Conservation (phyloP, 2,113 vertebrate species). For the Castor canadensis region DNA sequence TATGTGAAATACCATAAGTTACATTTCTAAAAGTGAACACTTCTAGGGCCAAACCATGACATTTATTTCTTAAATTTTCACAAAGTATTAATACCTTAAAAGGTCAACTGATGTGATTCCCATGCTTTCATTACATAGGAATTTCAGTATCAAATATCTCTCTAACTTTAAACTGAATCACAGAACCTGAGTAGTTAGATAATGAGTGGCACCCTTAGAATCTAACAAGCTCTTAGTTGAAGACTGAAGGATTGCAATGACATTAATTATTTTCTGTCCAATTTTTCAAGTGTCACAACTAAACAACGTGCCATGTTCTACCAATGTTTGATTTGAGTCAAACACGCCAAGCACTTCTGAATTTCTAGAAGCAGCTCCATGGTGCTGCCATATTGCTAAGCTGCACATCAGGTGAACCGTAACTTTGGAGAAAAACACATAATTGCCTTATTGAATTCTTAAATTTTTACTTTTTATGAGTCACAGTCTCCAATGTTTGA, state of each 20-base stretch:
- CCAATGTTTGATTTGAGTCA: neutral
- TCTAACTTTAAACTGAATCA: neutral
- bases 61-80: conserved; percentile 21
- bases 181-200: neutral
- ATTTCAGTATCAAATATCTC: neutral
- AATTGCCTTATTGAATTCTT: neutral
- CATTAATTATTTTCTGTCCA: neutral
- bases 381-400: neutral
- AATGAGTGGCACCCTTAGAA: neutral
- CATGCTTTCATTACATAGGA: neutral
- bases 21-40: neutral
- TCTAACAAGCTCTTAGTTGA: neutral
- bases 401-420: neutral
- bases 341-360: neutral
- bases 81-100: neutral
- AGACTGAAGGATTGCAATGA: neutral
- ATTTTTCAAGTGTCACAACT: neutral
- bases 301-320: neutral
- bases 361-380: neutral
- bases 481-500: neutral
- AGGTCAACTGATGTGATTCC: neutral
- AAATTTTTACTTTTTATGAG: neutral
- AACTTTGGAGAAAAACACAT: neutral
- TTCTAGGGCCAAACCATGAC: neutral
- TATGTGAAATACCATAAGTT: neutral